phyloP scores from a whole-genome alignment of 2,888 invertebrate species.

The Anagyrus pseudococci region DNA sequence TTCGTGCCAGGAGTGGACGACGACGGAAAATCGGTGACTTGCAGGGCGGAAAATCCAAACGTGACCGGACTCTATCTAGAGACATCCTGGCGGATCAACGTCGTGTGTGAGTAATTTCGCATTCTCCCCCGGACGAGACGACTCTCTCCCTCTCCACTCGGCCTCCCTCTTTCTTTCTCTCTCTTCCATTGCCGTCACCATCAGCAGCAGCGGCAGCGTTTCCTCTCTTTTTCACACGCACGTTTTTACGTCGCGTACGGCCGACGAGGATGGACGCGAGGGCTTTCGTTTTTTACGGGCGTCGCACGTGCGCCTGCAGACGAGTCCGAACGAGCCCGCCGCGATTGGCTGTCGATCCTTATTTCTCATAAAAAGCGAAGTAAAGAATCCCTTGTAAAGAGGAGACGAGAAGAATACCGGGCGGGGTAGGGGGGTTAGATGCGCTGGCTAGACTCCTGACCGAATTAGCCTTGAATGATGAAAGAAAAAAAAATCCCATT shows the following conservation, averaged over 20 bases:
- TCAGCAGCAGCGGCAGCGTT: too few relatives aligned
- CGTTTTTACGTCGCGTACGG: neutral
- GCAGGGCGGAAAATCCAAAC: constrained; percentile 90
- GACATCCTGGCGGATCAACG: constrained; percentile 86
- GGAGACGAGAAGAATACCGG: too few relatives aligned
- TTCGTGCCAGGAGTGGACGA: constrained; percentile 89
- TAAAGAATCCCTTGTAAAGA: constrained; percentile 42
- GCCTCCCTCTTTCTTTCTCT: too few relatives aligned
- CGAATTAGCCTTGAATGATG: too few relatives aligned
- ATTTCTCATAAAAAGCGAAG: constrained; percentile 42
- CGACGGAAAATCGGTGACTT: constrained; percentile 87
- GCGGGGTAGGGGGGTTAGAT: too few relatives aligned
- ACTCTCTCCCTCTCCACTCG: neutral
- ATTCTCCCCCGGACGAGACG: constrained; percentile 25
- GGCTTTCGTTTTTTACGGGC: constrained; percentile 32
- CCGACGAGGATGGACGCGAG: constrained; percentile 20
- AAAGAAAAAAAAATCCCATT: too few relatives aligned
- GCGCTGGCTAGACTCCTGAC: too few relatives aligned
- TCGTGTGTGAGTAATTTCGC: constrained; percentile 80
- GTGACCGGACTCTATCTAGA: constrained; percentile 83
- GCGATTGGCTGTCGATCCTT: constrained; percentile 43
- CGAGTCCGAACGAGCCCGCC: constrained; percentile 33
- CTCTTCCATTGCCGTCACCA: too few relatives aligned
- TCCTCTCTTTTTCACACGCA: constrained; percentile 9
- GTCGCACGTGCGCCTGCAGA: constrained; percentile 32